Base-by-base conservation (phyloP, 2,797 vertebrate genomes). In the Cyprinella venusta region DNA sequence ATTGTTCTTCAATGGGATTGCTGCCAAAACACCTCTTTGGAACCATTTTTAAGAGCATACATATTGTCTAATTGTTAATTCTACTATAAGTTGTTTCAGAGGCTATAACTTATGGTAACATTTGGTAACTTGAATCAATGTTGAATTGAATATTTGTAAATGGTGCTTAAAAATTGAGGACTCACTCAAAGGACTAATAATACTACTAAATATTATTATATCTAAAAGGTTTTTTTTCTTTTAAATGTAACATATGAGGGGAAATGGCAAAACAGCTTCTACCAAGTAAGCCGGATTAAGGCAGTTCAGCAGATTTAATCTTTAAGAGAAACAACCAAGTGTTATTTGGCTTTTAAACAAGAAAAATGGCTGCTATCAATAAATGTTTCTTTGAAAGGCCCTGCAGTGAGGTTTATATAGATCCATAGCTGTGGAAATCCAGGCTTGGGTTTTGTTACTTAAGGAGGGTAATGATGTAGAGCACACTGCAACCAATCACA, bases 401-500 rank as follows among this genome's bases (percentile, higher is more conserved):
- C n/a, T 50, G 50, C 21, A 74, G 54, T 54, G 54, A 61, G 42
- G 72, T 65, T 38, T 85, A 42, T 69, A 52, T 84, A 75, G 69
- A 59, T n/a, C 59, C 36, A n/a, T 69, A n/a, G 69, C 80, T 56
- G 45, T 67, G 30, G 54, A 50, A 65, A 81, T 80, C n/a, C 56
- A 79, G 33, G n/a, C 69, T 75, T 68, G 67, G 36, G n/a, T 67
- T 68, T 64, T 75, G 63, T 64, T 76, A 63, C 76, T 84, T 70
- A 77, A 80, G 40, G 30, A 80, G 54, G 67, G 71, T 76, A 78
- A 76, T 79, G 69, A 82, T 70, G 52, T 79, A 63, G 68, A 79
- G 83, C 67, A 86, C 40, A 33, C 68, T 67, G 63, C n/a, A 76
- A 75, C 76, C 85, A 86, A 84, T 88, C 84, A 81, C 40, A 86